A percentile compares a stretch with the other conserved stretches of the same genome.
These are phyloP conservation scores for Chamaea fasciata DNA, from an alignment of 2,113 vertebrate species.

Conservation along the genomic window DNA sequence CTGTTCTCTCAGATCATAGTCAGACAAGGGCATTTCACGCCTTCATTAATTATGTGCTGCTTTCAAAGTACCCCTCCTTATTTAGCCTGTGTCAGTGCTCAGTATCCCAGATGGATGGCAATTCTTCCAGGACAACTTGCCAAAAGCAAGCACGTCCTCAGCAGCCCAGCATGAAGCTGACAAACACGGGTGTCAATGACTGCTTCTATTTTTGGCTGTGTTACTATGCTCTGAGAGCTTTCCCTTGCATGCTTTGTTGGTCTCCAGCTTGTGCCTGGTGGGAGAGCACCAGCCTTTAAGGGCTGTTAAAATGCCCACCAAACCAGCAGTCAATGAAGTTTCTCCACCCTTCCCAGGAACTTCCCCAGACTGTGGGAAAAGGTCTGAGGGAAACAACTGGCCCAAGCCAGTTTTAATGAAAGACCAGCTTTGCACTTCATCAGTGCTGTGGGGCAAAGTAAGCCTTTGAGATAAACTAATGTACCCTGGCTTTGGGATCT, in stretches of 20 bases:
- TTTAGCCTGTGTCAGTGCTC: neutral
- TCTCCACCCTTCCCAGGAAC: too few relatives aligned
- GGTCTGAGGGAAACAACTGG: neutral
- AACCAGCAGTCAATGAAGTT: rapidly evolving
- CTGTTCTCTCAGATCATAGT: neutral
- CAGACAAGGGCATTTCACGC: neutral
- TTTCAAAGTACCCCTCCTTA: neutral
- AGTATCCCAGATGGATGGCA: neutral
- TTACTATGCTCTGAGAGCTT: neutral
- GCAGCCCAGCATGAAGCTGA: neutral
- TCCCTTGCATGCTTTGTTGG: neutral
- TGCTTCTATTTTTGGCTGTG: constrained; percentile 18
- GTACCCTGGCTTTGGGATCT: neutral
- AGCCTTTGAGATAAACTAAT: constrained; percentile 31
- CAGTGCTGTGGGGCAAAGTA: neutral
- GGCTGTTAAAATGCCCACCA: neutral
- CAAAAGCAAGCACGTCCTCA: neutral
- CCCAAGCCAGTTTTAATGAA: neutral
- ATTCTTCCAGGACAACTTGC: neutral
- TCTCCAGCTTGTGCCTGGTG: neutral
- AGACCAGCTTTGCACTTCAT: neutral
- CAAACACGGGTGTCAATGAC: neutral
- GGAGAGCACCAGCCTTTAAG: neutral
- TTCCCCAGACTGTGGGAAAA: neutral
- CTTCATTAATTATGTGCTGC: neutral